Evolutionary conservation across 1,140 invertebrate genomes (phyloP).

Genomic region (Panagrolaimus sp.): DNA sequence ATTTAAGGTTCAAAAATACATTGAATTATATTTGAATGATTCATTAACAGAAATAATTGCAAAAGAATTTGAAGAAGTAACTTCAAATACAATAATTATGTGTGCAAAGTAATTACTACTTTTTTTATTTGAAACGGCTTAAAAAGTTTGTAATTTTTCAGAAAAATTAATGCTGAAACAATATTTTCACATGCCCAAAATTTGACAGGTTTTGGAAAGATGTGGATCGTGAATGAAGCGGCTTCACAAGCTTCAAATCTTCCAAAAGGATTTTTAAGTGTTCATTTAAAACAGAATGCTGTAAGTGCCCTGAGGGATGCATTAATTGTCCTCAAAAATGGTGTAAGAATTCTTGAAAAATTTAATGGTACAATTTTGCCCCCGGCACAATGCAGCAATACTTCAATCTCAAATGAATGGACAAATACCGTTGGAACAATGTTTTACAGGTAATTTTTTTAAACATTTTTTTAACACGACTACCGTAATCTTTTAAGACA

Average conservation of each 20-base stretch:
- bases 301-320: slow-evolving; percentile 38
- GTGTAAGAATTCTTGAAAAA: slow-evolving; percentile 29
- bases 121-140: neutral
- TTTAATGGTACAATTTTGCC: slow-evolving; percentile 22
- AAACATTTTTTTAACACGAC: slow-evolving; percentile 9
- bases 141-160: slow-evolving; percentile 18
- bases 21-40: slow-evolving; percentile 31
- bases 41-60: slow-evolving; percentile 30
- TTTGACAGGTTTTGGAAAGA: slow-evolving; percentile 43
- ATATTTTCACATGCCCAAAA: slow-evolving; percentile 40
- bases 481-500: slow-evolving; percentile 5
- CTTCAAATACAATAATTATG: slow-evolving; percentile 52
- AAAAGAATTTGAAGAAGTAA: slow-evolving; percentile 49
- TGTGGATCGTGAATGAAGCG: slow-evolving; percentile 55
- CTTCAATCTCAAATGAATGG: slow-evolving; percentile 33
- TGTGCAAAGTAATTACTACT: slow-evolving; percentile 40
- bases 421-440: slow-evolving; percentile 28
- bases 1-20: slow-evolving; percentile 51
- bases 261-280: slow-evolving; percentile 39
- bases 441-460: slow-evolving; percentile 35
- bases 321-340: slow-evolving; percentile 31
- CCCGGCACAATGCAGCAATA: slow-evolving; percentile 32
- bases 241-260: slow-evolving; percentile 44
- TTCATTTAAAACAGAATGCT: slow-evolving; percentile 35
- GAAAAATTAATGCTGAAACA: slow-evolving; percentile 24